These are phyloP conservation scores for Conus ventricosus DNA, from an alignment of 1,140 invertebrate species.

Conservation along the genomic window DNA sequence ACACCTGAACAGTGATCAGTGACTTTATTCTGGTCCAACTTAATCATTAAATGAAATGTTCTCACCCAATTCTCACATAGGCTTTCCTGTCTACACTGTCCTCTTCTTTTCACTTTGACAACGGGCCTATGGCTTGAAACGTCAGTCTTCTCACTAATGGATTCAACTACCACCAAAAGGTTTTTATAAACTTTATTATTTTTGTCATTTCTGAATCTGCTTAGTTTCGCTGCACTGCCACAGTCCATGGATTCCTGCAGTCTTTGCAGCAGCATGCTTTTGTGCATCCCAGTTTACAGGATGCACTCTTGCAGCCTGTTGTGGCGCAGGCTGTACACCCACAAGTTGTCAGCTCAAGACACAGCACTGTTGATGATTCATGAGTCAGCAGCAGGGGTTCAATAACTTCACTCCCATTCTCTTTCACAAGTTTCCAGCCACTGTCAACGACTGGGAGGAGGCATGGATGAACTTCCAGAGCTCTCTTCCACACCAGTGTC, in stretches of 20 bases:
- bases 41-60: too few relatives aligned
- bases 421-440: not conserved
- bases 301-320: not conserved
- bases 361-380: not conserved
- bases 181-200: too few relatives aligned
- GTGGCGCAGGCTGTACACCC: not conserved
- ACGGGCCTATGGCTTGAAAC: too few relatives aligned
- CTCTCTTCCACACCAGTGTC: not conserved
- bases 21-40: too few relatives aligned
- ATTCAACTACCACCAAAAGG: too few relatives aligned
- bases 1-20: too few relatives aligned
- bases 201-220: too few relatives aligned
- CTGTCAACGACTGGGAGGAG: not conserved
- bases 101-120: too few relatives aligned
- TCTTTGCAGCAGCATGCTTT: not conserved
- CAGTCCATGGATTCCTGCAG: not conserved
- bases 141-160: too few relatives aligned
- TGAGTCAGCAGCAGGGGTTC: not conserved
- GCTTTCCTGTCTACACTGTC: too few relatives aligned
- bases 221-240: not conserved
- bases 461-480: not conserved
- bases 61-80: too few relatives aligned
- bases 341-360: not conserved
- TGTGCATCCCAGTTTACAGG: not conserved
- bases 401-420: not conserved